These are phyloP conservation scores for Euspilapteryx auroguttella DNA, from an alignment of 2,888 invertebrate species.

Conservation along the genomic window DNA sequence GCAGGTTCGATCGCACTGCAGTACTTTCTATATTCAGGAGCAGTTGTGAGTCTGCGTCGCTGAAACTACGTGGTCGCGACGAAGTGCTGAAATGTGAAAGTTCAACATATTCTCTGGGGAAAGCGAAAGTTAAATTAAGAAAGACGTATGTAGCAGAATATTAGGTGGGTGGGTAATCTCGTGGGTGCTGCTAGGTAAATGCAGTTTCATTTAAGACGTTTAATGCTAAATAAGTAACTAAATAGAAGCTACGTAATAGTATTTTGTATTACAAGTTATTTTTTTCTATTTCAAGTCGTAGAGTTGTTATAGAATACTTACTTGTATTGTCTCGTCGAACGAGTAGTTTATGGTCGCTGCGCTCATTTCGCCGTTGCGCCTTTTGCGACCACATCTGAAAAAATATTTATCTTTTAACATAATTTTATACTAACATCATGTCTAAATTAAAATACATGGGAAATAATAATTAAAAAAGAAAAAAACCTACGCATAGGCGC, in stretches of 20 bases:
- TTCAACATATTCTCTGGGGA: constrained; percentile 8
- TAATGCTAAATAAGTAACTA: no score
- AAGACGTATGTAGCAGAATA: constrained; percentile 1
- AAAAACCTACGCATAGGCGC: no score
- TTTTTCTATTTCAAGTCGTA: no score
- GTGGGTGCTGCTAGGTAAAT: constrained; percentile 7
- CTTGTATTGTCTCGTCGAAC: constrained; percentile 53
- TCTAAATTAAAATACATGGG: no score
- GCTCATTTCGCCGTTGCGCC: constrained; percentile 42
- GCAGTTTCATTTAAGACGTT: no score
- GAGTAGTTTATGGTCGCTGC: constrained; percentile 32
- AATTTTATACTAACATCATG: no score
- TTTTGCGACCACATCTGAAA: constrained; percentile 38
- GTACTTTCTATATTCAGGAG: no score
- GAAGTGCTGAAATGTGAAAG: constrained; percentile 22
- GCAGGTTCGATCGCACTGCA: constrained; percentile 22
- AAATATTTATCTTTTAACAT: constrained; percentile 1
- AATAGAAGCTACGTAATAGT: no score
- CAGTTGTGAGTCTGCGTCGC: constrained; percentile 14
- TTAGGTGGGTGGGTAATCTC: no score
- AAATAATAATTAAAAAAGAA: no score
- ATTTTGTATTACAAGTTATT: no score
- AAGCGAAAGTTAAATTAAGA: constrained; percentile 5
- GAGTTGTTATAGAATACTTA: no score
- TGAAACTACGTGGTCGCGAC: constrained; percentile 22